Conservation (phyloP, 2,797 vertebrate genomes). For the Notolabrus celidotus region DNA sequence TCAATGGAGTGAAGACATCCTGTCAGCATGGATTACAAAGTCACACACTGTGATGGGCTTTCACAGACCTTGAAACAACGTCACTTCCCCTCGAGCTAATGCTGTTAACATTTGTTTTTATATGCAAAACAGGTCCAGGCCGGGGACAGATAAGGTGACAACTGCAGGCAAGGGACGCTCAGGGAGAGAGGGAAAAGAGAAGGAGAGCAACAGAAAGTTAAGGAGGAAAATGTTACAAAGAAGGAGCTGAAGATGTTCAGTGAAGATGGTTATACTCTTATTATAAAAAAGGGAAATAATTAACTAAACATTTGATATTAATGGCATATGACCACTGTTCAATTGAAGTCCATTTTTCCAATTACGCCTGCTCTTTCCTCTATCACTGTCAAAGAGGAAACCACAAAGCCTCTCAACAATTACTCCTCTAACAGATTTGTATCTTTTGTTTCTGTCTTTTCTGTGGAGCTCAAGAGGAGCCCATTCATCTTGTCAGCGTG, state of each 20-base stretch:
- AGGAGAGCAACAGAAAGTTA: not conserved
- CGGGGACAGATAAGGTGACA: conserved; percentile 11
- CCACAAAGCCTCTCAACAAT: conserved; percentile 69
- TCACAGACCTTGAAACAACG: conserved; percentile 34
- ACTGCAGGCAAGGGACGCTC: conserved; percentile 19
- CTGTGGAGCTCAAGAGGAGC: conserved; percentile 42
- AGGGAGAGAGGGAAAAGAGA: conserved; percentile 12
- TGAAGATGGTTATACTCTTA: conserved; percentile 50
- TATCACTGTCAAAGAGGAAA: conserved; percentile 53
- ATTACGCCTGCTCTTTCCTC: conserved; percentile 29
- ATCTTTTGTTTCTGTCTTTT: conserved; percentile 50
- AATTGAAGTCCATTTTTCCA: conserved; percentile 41
- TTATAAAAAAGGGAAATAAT: conserved; percentile 44
- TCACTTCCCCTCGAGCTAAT: conserved; percentile 21
- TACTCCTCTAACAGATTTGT: conserved; percentile 58
- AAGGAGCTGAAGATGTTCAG: not conserved
- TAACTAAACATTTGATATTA: conserved; percentile 43
- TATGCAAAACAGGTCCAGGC: conserved; percentile 54
- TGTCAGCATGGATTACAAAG: conserved; percentile 51
- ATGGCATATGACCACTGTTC: conserved; percentile 37
- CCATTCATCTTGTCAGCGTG: conserved; percentile 61
- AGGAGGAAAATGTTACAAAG: conserved; percentile 12
- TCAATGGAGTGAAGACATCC: conserved; percentile 24
- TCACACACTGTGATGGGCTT: conserved; percentile 21
- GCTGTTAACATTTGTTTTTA: conserved; percentile 53